Conservation (phyloP, 1,140 invertebrate genomes). For the Fragariocoptes setiger region DNA sequence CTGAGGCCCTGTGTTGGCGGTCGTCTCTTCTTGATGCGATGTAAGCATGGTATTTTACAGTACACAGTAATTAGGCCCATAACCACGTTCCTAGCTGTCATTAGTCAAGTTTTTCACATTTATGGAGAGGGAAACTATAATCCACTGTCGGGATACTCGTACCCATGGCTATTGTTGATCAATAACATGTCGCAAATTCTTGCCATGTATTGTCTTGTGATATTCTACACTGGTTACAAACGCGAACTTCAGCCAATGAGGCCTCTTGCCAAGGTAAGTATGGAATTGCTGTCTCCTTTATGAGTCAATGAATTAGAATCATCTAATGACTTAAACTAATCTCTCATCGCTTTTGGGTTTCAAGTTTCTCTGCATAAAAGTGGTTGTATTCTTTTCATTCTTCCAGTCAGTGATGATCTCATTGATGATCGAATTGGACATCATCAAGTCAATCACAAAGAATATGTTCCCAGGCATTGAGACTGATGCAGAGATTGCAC, state of each 20-base stretch:
- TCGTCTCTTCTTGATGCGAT: constrained; percentile 50
- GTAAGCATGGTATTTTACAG: constrained; percentile 79
- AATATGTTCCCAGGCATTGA: constrained; percentile 28
- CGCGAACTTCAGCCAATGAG: constrained; percentile 59
- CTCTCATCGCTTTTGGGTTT: no score
- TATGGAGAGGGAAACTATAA: constrained; percentile 69
- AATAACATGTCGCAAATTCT: constrained; percentile 78
- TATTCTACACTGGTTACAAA: constrained; percentile 66
- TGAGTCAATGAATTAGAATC: no score
- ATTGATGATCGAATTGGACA: constrained; percentile 39
- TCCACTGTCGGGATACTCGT: constrained; percentile 30
- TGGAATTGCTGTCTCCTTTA: no score
- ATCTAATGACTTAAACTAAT: no score
- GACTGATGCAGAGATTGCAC: constrained; percentile 18
- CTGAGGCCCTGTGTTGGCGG: constrained; percentile 17
- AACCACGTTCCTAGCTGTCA: constrained; percentile 60
- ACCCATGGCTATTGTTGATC: constrained; percentile 56
- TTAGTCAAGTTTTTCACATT: constrained; percentile 16
- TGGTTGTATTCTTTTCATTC: constrained; percentile 88
- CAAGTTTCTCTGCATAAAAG: constrained; percentile 93
- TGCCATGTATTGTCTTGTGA: constrained; percentile 75
- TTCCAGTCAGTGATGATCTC: constrained; percentile 74
- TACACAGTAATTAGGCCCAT: constrained; percentile 62
- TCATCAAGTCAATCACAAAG: constrained; percentile 36
- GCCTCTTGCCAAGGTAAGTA: constrained; percentile 63